Percentiles rank a stretch among this genome's conserved stretches.
These are phyloP conservation scores for Alauda arvensis DNA, from an alignment of 2,797 vertebrate species.

Conservation along the genomic window DNA sequence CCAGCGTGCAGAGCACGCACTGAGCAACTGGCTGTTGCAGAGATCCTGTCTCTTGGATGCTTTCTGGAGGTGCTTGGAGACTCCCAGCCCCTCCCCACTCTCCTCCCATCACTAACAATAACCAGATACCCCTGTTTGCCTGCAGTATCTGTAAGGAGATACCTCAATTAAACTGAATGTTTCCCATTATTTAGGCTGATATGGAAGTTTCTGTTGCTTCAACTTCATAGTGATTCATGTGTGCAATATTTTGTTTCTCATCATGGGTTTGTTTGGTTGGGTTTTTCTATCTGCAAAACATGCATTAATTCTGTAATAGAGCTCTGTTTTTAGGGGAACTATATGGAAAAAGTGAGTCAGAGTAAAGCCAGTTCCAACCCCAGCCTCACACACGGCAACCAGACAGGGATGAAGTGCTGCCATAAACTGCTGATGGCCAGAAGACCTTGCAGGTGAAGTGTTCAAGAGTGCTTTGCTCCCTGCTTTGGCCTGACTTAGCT, in stretches of 20 bases:
- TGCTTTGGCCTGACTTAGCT: constrained; percentile 18
- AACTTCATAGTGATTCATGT: background rate
- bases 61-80: constrained; percentile 9
- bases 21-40: constrained; percentile 11
- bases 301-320: background rate
- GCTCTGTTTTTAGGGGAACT: background rate
- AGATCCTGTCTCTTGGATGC: constrained; percentile 18
- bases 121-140: constrained; percentile 20
- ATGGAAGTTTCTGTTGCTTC: background rate
- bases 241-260: background rate
- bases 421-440: background rate
- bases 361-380: background rate
- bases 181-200: constrained; percentile 26
- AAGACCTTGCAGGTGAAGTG: constrained; percentile 29
- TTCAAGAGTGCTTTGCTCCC: background rate
- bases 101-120: constrained; percentile 24
- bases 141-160: background rate
- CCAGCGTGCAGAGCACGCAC: background rate
- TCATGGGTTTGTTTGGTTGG: background rate
- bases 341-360: constrained; percentile 19
- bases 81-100: background rate
- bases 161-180: background rate
- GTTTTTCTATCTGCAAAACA: background rate
- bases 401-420: constrained; percentile 24
- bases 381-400: background rate